Evolutionary conservation across 30 jellyfish, hydroid and myxozoan species (phyloP).

Genomic region (Sanderia malayensis): DNA sequence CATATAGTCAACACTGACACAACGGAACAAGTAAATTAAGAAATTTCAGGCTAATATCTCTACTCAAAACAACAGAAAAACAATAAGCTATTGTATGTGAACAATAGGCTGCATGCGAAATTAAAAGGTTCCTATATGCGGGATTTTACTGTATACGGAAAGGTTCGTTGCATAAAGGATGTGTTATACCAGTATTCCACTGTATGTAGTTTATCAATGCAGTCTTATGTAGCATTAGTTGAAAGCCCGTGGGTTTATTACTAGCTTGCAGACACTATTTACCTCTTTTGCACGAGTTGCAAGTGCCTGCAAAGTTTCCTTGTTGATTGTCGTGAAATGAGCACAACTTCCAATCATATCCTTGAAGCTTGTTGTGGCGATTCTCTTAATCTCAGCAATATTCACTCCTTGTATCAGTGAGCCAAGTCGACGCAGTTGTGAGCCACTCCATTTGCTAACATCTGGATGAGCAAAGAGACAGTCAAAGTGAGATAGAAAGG

Average conservation of each 20-base stretch:
- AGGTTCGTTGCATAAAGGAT: neutral
- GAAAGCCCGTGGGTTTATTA: no score
- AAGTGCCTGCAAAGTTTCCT: slow-evolving; percentile 42
- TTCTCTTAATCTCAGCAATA: slow-evolving; percentile 39
- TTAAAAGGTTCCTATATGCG: no score
- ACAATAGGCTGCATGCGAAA: no score
- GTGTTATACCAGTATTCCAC: neutral
- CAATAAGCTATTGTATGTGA: no score
- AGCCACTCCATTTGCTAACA: slow-evolving; percentile 75
- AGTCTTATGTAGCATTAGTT: neutral
- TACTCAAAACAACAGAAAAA: no score
- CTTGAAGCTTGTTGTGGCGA: slow-evolving; percentile 41
- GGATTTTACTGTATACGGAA: no score
- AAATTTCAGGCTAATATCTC: no score
- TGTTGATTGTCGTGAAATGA: slow-evolving; percentile 28
- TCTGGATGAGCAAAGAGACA: slow-evolving; percentile 18
- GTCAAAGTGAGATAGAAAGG: neutral
- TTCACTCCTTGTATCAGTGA: slow-evolving; percentile 55
- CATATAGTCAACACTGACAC: neutral
- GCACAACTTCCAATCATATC: slow-evolving; percentile 71
- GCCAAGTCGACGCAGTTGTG: slow-evolving; percentile 68
- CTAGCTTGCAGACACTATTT: neutral
- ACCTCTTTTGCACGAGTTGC: slow-evolving; percentile 68
- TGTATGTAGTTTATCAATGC: neutral
- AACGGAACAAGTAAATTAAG: neutral